Percentiles rank a stretch among this genome's conserved stretches.
These are phyloP conservation scores for Dromiciops gliroides DNA, from an alignment of 2,113 vertebrate species.

Conservation along the genomic window DNA sequence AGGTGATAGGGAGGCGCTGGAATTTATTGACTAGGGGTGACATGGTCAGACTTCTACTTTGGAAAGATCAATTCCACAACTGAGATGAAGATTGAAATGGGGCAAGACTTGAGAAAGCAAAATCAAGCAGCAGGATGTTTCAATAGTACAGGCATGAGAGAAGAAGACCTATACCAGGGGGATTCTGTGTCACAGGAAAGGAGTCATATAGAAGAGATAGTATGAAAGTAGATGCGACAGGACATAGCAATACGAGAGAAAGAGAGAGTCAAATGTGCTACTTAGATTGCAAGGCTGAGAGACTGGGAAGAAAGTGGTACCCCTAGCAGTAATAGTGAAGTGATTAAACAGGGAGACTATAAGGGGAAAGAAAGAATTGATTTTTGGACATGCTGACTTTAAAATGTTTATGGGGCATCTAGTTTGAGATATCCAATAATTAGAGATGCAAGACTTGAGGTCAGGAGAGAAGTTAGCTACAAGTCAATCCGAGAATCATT, in stretches of 20 bases:
- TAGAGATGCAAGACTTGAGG: background rate
- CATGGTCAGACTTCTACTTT: background rate
- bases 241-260: background rate
- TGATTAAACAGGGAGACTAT: background rate
- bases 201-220: background rate
- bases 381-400: background rate
- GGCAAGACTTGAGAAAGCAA: background rate
- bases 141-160: background rate
- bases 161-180: background rate
- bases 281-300: background rate
- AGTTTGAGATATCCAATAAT: background rate
- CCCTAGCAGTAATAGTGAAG: background rate
- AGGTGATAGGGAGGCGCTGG: background rate
- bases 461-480: background rate
- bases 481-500: background rate
- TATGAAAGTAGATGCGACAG: background rate
- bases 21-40: background rate
- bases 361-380: background rate
- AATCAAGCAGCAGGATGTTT: background rate
- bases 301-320: background rate
- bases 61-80: background rate
- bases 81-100: background rate
- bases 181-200: background rate
- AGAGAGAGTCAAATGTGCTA: background rate
- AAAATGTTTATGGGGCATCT: background rate